A percentile compares a stretch with the other conserved stretches of the same genome.
phyloP scores from a whole-genome alignment of 1,140 invertebrate genomes.

The Rhopalosiphum maidis region DNA sequence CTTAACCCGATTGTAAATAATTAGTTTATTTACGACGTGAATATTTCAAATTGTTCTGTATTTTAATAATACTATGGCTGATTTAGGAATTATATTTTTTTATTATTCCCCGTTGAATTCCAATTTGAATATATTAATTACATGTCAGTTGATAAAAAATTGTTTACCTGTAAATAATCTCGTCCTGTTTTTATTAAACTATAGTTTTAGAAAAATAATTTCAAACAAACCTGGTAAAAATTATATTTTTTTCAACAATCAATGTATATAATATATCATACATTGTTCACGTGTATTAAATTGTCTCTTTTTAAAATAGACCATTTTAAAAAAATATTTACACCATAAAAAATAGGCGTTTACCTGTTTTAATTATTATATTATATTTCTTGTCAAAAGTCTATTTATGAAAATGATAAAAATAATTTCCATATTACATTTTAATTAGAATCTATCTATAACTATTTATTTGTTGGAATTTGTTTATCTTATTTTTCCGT shows the following conservation, averaged over 20 bases:
- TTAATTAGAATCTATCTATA: no score
- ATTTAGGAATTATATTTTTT: not conserved
- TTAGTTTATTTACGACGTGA: not conserved
- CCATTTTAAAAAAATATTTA: not conserved
- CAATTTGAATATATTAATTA: not conserved
- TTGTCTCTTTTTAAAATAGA: no score
- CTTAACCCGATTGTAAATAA: not conserved
- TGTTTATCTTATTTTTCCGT: no score
- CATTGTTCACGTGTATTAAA: no score
- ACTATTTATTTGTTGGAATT: no score
- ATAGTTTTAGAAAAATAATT: not conserved
- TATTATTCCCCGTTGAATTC: no score
- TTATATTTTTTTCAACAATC: not conserved
- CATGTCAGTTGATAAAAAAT: not conserved
- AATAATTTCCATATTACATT: no score
- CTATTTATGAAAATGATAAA: not conserved
- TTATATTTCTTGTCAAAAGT: not conserved
- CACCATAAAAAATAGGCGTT: not conserved
- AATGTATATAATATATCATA: not conserved
- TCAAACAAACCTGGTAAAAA: not conserved
- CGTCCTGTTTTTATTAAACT: not conserved
- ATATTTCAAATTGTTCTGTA: not conserved
- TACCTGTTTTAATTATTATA: not conserved
- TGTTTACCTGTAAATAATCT: not conserved
- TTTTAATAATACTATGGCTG: not conserved